Evolutionary conservation across 2,797 vertebrate genomes (phyloP), one percentile per base, ranked within the genome.

Genomic region (Myioborus miniatus): DNA sequence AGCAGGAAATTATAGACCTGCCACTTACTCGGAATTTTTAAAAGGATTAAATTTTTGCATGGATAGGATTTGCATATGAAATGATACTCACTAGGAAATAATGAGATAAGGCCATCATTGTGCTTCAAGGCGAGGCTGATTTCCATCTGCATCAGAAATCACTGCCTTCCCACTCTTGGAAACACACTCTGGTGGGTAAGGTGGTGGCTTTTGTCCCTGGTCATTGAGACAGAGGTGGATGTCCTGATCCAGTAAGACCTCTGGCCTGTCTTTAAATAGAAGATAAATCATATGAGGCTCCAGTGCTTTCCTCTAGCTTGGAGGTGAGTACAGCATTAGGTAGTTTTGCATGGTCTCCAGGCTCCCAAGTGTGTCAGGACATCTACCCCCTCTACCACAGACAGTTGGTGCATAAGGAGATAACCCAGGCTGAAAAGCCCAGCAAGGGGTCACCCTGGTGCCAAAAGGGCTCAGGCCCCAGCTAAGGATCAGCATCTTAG

Each of bases 51-150:
- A 59, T 80, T 72, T 74, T 83, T 70, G 32, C 82, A 56, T 2
- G 20, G 83, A 72, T 65, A 67, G 67, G 59, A 94, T 97, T 96
- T 96, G 94, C 94, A 94, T 96, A 80, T 91, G 92, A 91, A 96
- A 93, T 94, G 82, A 93, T 83, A 67, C 87, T 91, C 70, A 72
- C 70, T 76, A 69, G 89, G 92, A 88, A 94, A 83, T 83, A 92
- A 95, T 29, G 65, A 96, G 89, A 93, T 83, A 93, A 83, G 84
- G 20, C 69, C 26, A 24, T 52, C 58, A 34, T 36, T 82, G 79
- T 80, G 41, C 92, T 94, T 72, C 82, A 62, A 85, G 69, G 47
- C 24, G 5, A 88, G 76, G 63, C 87, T 70, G 81, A 53, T 89
- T 83, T 67, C 81, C 78, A 89, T 86, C 87, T 91, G 89, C 69